These are phyloP conservation scores for Ennomos erosarius DNA, from an alignment of 2,888 invertebrate species.

Conservation along the genomic window DNA sequence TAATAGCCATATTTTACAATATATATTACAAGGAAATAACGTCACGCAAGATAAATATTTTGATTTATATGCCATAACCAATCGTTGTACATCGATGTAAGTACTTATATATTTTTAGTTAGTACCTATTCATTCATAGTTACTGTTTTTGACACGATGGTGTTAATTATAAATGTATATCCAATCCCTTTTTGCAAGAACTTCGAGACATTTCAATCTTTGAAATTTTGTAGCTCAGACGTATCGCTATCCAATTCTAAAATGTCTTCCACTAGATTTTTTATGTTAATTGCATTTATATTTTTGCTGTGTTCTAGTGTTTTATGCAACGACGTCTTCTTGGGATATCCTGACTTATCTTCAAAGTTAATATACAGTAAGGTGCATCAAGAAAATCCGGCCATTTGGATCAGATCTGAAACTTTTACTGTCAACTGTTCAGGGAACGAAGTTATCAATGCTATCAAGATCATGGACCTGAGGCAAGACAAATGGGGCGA, in stretches of 20 bases:
- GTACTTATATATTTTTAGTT: neutral
- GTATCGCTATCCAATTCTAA: slow-evolving; percentile 12
- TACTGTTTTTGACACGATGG: slow-evolving; percentile 10
- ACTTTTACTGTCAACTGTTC: slow-evolving; percentile 65
- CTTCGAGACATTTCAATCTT: slow-evolving; percentile 25
- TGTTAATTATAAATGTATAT: slow-evolving; percentile 14
- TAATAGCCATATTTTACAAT: slow-evolving; percentile 21
- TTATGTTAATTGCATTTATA: slow-evolving; percentile 2
- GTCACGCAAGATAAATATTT: slow-evolving; percentile 33
- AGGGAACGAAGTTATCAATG: slow-evolving; percentile 64
- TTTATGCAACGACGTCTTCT: slow-evolving; percentile 40
- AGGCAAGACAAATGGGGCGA: slow-evolving; percentile 68
- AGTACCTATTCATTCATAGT: slow-evolving; percentile 14
- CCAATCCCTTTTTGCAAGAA: slow-evolving; percentile 4
- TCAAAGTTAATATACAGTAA: slow-evolving; percentile 68
- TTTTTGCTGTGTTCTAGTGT: slow-evolving; percentile 9
- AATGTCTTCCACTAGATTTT: slow-evolving; percentile 20
- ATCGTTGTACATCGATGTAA: slow-evolving; percentile 20
- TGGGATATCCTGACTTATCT: slow-evolving; percentile 63
- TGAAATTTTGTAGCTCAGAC: slow-evolving; percentile 18
- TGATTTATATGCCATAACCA: slow-evolving; percentile 27
- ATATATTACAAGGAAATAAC: slow-evolving; percentile 31
- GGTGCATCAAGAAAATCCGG: slow-evolving; percentile 70
- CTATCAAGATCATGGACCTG: slow-evolving; percentile 64
- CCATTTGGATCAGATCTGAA: slow-evolving; percentile 65